phyloP scores from a whole-genome alignment of 1,140 invertebrate species.

The Heliconius nattereri region DNA sequence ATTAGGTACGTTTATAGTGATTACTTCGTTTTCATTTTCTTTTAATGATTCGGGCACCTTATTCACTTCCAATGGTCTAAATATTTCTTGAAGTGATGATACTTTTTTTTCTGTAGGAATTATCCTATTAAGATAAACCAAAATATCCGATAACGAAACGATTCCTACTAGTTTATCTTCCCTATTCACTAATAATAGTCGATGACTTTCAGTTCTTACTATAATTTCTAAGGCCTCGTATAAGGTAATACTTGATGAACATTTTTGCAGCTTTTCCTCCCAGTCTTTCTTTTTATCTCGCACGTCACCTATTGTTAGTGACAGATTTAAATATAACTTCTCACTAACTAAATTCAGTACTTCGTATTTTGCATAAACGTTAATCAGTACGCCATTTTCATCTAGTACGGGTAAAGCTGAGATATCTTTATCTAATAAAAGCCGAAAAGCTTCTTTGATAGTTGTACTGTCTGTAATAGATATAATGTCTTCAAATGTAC shows the following conservation, averaged over 20 bases:
- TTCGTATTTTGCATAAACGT: slow-evolving; percentile 77
- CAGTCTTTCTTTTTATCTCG: slow-evolving; percentile 79
- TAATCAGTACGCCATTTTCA: slow-evolving; percentile 67
- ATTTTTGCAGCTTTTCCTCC: slow-evolving; percentile 79
- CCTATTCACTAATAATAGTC: slow-evolving; percentile 77
- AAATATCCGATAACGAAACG: slow-evolving; percentile 76
- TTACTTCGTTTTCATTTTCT: slow-evolving; percentile 71
- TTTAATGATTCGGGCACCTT: slow-evolving; percentile 70
- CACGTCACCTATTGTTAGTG: slow-evolving; percentile 71
- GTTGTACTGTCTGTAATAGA: slow-evolving; percentile 67
- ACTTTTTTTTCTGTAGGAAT: slow-evolving; percentile 75
- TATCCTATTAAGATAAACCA: slow-evolving; percentile 77
- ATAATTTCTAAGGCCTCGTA: slow-evolving; percentile 81
- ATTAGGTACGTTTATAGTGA: slow-evolving; percentile 70
- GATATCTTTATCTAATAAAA: slow-evolving; percentile 72
- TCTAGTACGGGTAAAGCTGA: slow-evolving; percentile 74
- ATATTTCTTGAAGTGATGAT: slow-evolving; percentile 75
- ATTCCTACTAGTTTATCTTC: slow-evolving; percentile 74
- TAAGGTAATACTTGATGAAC: slow-evolving; percentile 77
- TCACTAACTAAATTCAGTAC: slow-evolving; percentile 77
- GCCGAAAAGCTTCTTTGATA: slow-evolving; percentile 71
- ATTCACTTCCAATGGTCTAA: slow-evolving; percentile 73
- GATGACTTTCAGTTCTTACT: slow-evolving; percentile 80
- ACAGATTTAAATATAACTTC: slow-evolving; percentile 76
- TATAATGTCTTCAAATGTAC: slow-evolving; percentile 69